Evolutionary conservation across 2,113 vertebrate genomes (phyloP), one percentile per base, ranked within the genome.

Genomic region (Taxidea taxus): DNA sequence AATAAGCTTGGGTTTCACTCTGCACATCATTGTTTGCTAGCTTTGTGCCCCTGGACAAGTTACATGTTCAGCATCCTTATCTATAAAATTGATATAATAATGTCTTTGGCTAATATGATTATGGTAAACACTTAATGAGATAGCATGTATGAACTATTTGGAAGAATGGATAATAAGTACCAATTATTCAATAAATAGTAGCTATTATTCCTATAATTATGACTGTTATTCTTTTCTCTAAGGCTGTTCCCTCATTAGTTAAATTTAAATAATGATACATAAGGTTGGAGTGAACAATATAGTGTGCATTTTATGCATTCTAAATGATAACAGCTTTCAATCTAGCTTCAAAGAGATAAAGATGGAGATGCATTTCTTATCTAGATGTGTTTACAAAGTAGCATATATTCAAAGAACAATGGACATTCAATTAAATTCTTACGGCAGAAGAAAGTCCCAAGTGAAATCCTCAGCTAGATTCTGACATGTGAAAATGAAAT

Each of bases 191-290:
- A 37, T 72, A 87, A 96, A 34, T 34, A 56, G 54, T 39, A 95
- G 34, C 62, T 58, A 70, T 83, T 62, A 80, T 97, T 94, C 11
- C 62, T 95, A 16, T 81, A 60, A 85, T 81, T 25, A 91, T 80
- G 29, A 54, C 23, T 25, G 31, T 51, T 34, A 91, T 98, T 96
- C 86, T 93, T 54, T 89, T 87, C n/a, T 49, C 66, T 27, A 23
- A 54, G 54, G 31, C 58, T 95, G 9, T 72, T 89, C 86, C 51
- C 14, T 97, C 87, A 93, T 94, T 94, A 91, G 51, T 83, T 94
- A 62, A 83, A 91, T 84, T n/a, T 89, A 84, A 93, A 87, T 90
- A 95, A 95, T 56, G 37, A 93, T 90, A 75, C 10, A 27, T 54
- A 87, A 70, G 51, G 2, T 87, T 92, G 64, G 60, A 83, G 12